These are phyloP conservation scores for Lycaena phlaeas DNA, from an alignment of 2,888 invertebrate species.

Conservation along the genomic window DNA sequence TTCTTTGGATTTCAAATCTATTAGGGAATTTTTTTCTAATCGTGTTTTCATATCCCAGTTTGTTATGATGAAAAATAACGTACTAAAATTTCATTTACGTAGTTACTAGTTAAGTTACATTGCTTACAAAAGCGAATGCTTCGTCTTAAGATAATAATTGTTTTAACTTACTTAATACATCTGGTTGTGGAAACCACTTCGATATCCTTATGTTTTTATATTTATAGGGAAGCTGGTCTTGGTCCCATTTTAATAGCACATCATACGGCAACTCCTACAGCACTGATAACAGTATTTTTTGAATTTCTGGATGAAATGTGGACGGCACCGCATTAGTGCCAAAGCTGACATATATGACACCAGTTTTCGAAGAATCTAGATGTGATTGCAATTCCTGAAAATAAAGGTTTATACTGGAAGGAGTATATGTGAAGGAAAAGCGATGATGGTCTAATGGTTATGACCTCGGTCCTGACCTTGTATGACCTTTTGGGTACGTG, in stretches of 20 bases:
- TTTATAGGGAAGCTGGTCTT: constrained; percentile 25
- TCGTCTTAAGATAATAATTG: not conserved
- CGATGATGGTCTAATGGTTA: too few relatives aligned
- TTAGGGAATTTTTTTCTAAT: too few relatives aligned
- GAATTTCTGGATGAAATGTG: constrained; percentile 28
- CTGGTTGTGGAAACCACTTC: constrained; percentile 26
- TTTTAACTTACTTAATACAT: constrained; percentile 23
- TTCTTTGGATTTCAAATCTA: too few relatives aligned
- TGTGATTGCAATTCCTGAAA: constrained; percentile 31
- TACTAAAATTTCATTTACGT: too few relatives aligned
- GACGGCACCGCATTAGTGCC: constrained; percentile 40
- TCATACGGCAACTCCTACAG: constrained; percentile 43
- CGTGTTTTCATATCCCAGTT: too few relatives aligned
- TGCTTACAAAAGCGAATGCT: too few relatives aligned
- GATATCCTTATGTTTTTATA: constrained; percentile 29
- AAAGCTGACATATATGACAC: constrained; percentile 41
- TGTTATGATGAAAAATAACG: too few relatives aligned
- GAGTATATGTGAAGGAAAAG: too few relatives aligned
- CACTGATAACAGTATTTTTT: constrained; percentile 30
- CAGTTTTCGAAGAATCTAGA: constrained; percentile 38
- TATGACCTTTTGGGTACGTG: too few relatives aligned
- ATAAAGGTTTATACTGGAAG: too few relatives aligned
- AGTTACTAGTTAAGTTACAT: too few relatives aligned
- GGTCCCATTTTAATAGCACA: constrained; percentile 51
- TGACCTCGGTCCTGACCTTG: too few relatives aligned